Percentiles rank a stretch among this genome's conserved stretches.
These are phyloP conservation scores for Siniperca chuatsi DNA, from an alignment of 2,113 vertebrate genomes.

Conservation along the genomic window DNA sequence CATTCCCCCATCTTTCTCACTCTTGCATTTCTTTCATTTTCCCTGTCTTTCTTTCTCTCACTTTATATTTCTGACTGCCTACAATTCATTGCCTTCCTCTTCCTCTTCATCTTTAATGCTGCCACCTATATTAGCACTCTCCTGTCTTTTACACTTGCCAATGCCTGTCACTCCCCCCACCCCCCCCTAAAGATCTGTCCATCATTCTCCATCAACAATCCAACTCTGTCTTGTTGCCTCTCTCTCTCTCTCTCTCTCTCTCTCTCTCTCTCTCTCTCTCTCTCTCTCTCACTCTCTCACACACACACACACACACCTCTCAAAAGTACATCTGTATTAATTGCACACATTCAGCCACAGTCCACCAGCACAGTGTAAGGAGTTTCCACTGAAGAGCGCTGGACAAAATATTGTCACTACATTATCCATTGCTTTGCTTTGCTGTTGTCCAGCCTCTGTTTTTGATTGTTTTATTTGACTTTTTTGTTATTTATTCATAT, in stretches of 20 bases:
- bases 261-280: too few species aligned
- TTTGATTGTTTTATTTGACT: background rate
- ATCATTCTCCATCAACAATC: conserved; percentile 19
- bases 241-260: background rate
- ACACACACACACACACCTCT: background rate
- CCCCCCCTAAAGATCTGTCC: conserved; percentile 14
- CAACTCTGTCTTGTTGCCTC: background rate
- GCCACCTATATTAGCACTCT: conserved; percentile 34
- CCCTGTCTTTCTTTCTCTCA: background rate
- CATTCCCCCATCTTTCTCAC: conserved; percentile 15
- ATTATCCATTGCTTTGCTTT: background rate
- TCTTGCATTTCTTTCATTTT: background rate
- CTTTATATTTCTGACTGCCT: conserved; percentile 17
- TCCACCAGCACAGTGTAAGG: background rate
- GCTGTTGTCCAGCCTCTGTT: background rate
- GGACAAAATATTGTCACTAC: too few species aligned
- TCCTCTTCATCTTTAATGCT: conserved; percentile 26
- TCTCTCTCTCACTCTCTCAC: background rate
- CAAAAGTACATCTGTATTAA: conserved; percentile 41
- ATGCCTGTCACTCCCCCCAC: conserved; percentile 6
- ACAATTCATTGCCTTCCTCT: conserved; percentile 23
- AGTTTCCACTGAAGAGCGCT: background rate
- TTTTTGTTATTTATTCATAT: background rate
- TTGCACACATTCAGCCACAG: conserved; percentile 23
- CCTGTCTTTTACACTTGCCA: conserved; percentile 1